Evolutionary conservation across 2,888 invertebrate genomes (phyloP), one percentile per base, ranked within the genome.

Genomic region (Leucozona laternaria): DNA sequence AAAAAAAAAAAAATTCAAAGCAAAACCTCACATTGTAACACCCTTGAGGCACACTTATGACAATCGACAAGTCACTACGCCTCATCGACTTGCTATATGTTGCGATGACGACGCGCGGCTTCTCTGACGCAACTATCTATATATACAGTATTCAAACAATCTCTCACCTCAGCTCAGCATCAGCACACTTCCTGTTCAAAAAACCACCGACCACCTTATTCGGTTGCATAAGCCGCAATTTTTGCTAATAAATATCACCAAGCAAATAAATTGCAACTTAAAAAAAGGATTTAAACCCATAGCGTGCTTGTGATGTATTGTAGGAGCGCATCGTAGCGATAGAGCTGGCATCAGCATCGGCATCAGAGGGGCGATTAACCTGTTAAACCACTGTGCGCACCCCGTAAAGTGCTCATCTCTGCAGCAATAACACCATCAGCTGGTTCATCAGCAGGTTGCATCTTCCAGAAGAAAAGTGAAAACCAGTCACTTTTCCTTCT

Each of bases 221-320:
- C 48, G 11, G 50, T 86, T 86, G 71, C 78, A 71, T 78, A 82
- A 86, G 73, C 20, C 22, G 62, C 73, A 82, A 86, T 82, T 86
- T 82, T 62, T 64, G 53, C 78, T 86, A 86, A 86, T 86, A 86
- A 82, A 86, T 82, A 82, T 79, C 82, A 73, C 72, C 68, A 73
- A 70, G 48, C 48, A 45, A 81, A 60, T 31, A 28, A 31, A 50
- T 28, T 28, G 43, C 37, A 5, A 25, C 15, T n/a, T n/a, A 43
- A 57, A 82, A 82, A 78, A 82, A 78, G 71, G 86, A 82, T 57
- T 66, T 48, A 79, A 78, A 25, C 62, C 64, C 72, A 62, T 53
- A 72, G 43, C n/a, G 60, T 58, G 64, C 76, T 68, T n/a, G 17
- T 22, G 37, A 20, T 43, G 62, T 55, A 60, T 60, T 40, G 20